Evolutionary conservation across 2,797 vertebrate species (phyloP), one percentile per base, ranked within the genome.

Genomic region (Poeciliopsis gracilis): DNA sequence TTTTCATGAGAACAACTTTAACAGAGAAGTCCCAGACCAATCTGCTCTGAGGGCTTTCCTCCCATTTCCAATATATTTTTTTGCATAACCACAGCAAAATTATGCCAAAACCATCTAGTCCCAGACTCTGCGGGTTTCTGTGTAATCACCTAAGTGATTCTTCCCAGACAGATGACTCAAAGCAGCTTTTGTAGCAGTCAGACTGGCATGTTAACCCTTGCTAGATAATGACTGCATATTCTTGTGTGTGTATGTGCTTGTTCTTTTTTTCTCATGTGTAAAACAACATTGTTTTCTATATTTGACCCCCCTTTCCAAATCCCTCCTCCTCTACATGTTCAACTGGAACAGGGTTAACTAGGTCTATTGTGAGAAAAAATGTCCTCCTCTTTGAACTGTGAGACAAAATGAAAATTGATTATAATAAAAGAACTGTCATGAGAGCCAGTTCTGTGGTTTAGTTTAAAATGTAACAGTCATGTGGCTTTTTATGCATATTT

Each of bases 1-100:
- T 15, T 25, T 20, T 81, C 61, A 80, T 76, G 77, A 89, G 79
- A 89, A 76, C 73, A 72, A n/a, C 61, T 82, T 83, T 80, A 75
- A 84, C 38, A 86, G 80, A 79, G 49, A 25, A 76, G 36, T 6
- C 57, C 76, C 36, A 49, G 74, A 18, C 13, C 61, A 33, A 55
- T 41, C 13, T 46, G 13, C 41, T 76, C 23, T 1, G 53, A 78
- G 72, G 20, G 46, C 43, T 55, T 77, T 72, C 75, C 57, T 45
- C 12, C 33, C 61, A 25, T n/a, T 51, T 28, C 33, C 4, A 8
- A 10, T 30, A 30, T 15, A 18, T 28, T 6, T 59, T 28, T 59
- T 59, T 59, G 12, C 30, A 16, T 13, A 47, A 7, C n/a, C 70
- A 46, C 36, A 57, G 43, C 3, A 45, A 59, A 45, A 41, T 20